Percentiles rank a stretch among this genome's conserved stretches.
phyloP scores from a whole-genome alignment of 2,888 invertebrate species.

The Dermolepida albohirtum region DNA sequence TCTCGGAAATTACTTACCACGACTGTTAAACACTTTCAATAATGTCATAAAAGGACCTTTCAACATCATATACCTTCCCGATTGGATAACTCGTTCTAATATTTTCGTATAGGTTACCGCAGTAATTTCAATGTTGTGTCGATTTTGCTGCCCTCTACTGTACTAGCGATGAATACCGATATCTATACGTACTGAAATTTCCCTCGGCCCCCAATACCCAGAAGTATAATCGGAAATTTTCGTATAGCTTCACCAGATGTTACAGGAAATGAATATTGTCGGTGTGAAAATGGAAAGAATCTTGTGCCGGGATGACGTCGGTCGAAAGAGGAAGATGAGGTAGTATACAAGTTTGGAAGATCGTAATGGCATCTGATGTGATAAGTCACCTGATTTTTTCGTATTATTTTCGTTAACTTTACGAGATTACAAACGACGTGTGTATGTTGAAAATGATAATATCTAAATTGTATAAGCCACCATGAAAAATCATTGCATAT shows the following conservation, averaged over 20 bases:
- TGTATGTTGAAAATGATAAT: slow-evolving; percentile 1
- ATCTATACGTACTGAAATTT: neutral
- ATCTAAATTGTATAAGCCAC: neutral
- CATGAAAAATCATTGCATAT: too few relatives aligned
- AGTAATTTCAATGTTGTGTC: too few relatives aligned
- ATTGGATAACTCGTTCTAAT: too few relatives aligned
- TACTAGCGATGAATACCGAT: too few relatives aligned
- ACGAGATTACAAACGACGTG: slow-evolving; percentile 12
- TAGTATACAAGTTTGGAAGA: slow-evolving; percentile 8
- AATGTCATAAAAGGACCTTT: too few relatives aligned
- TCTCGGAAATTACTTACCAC: too few relatives aligned
- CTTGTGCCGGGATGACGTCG: neutral
- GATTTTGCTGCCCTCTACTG: neutral
- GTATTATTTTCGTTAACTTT: slow-evolving; percentile 11
- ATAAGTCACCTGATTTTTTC: slow-evolving; percentile 18
- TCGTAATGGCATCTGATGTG: slow-evolving; percentile 14
- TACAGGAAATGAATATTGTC: slow-evolving; percentile 31
- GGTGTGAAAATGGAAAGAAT: slow-evolving; percentile 31
- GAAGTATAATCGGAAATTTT: slow-evolving; percentile 27
- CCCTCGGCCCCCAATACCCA: neutral
- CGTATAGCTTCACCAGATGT: slow-evolving; percentile 27
- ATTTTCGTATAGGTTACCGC: too few relatives aligned
- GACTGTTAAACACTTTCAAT: too few relatives aligned
- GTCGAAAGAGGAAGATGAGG: slow-evolving; percentile 7
- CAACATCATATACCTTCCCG: too few relatives aligned